Conservation (phyloP, 1,140 invertebrate species). For the Drosophila prosaltans region DNA sequence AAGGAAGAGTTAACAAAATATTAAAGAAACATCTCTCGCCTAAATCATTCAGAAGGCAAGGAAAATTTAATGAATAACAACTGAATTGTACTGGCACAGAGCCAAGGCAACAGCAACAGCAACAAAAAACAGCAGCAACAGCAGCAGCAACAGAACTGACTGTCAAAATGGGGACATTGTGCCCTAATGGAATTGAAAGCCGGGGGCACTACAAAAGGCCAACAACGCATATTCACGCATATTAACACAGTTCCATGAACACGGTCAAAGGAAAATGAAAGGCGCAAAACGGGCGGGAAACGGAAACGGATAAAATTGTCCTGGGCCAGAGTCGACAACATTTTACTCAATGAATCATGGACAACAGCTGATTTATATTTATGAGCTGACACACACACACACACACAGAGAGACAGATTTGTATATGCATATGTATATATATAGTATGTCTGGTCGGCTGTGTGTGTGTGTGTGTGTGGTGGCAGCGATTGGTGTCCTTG, state of each 20-base stretch:
- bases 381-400: slow-evolving; percentile 39
- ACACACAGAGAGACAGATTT: neutral
- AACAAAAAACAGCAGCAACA: slow-evolving; percentile 15
- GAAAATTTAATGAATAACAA: slow-evolving; percentile 43
- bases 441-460: slow-evolving; percentile 5
- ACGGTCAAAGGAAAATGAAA: slow-evolving; percentile 23
- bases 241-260: slow-evolving; percentile 44
- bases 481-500: slow-evolving; percentile 76
- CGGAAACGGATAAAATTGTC: slow-evolving; percentile 10
- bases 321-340: slow-evolving; percentile 29
- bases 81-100: slow-evolving; percentile 40
- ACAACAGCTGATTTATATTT: slow-evolving; percentile 79
- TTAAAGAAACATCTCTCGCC: neutral
- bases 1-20: neutral
- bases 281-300: slow-evolving; percentile 9
- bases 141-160: neutral
- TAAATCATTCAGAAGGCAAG: slow-evolving; percentile 16
- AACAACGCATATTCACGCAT: slow-evolving; percentile 70
- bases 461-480: slow-evolving; percentile 53
- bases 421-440: slow-evolving; percentile 3
- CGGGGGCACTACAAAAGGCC: slow-evolving; percentile 43
- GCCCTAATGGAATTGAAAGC: slow-evolving; percentile 67
- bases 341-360: slow-evolving; percentile 80
- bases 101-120: slow-evolving; percentile 49
- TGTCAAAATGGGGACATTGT: slow-evolving; percentile 20